Evolutionary conservation across 2,113 vertebrate genomes (phyloP).

Genomic region (Myanophis thanlyinensis): DNA sequence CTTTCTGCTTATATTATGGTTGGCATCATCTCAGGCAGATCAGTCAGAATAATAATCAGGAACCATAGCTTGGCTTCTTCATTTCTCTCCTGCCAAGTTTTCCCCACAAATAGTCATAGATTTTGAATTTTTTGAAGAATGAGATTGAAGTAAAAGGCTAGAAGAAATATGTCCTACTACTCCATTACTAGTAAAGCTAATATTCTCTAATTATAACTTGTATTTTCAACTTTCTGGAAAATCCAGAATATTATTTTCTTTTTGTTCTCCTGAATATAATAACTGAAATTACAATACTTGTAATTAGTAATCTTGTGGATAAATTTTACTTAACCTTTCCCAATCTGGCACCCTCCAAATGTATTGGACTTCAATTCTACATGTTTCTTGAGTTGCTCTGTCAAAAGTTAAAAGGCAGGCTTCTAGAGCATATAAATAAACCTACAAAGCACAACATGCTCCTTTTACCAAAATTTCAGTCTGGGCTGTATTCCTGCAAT

Average conservation of each 20-base stretch:
- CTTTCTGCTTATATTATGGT: conserved; percentile 43
- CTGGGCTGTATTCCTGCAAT: neutral
- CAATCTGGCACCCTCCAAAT: neutral
- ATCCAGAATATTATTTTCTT: conserved; percentile 22
- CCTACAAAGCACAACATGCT: neutral
- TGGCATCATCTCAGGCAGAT: conserved; percentile 59
- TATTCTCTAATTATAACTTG: conserved; percentile 44
- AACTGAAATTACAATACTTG: neutral
- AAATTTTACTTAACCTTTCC: neutral
- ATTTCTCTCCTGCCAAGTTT: conserved; percentile 55
- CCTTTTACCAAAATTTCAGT: neutral
- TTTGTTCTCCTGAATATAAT: conserved; percentile 2
- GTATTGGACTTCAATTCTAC: neutral
- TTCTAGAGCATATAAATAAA: neutral
- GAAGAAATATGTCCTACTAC: conserved; percentile 50
- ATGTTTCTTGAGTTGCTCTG: neutral
- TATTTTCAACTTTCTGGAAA: conserved; percentile 32
- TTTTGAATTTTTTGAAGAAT: conserved; percentile 37
- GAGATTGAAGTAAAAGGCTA: conserved; percentile 58
- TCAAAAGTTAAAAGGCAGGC: neutral
- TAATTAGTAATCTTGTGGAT: neutral
- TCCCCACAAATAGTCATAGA: conserved; percentile 46
- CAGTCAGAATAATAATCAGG: conserved; percentile 62
- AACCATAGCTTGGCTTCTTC: conserved; percentile 57
- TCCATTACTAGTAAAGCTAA: conserved; percentile 55